phyloP scores from a whole-genome alignment of 2,888 invertebrate genomes.

The Mythimna ferrago region DNA sequence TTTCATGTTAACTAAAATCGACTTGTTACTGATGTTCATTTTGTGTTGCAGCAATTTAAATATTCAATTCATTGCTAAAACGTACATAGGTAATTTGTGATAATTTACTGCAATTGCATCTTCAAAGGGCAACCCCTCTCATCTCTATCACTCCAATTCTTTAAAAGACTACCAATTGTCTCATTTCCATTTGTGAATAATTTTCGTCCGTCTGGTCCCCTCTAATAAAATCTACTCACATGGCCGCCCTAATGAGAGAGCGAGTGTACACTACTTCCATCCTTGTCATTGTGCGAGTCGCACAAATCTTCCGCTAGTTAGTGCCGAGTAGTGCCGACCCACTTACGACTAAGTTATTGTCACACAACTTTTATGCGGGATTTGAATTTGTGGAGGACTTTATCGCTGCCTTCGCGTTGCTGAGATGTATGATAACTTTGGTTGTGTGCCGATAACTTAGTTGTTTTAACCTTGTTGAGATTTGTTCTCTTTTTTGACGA shows the following conservation, averaged over 20 bases:
- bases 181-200: constrained; percentile 64
- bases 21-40: background rate
- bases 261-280: constrained; percentile 20
- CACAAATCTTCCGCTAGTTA: constrained; percentile 73
- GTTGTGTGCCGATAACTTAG: constrained; percentile 4
- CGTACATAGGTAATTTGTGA: background rate
- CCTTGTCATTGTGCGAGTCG: constrained; percentile 26
- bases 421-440: constrained; percentile 8
- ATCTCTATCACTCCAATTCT: constrained; percentile 47
- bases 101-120: constrained; percentile 26
- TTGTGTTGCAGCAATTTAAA: background rate
- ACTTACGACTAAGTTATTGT: constrained; percentile 70
- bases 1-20: background rate
- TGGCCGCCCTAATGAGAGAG: constrained; percentile 55
- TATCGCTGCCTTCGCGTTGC: constrained; percentile 41
- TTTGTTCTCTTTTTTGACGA: background rate
- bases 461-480: background rate
- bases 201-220: constrained; percentile 56
- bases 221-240: constrained; percentile 60
- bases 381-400: constrained; percentile 52
- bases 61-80: background rate
- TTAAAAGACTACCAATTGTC: constrained; percentile 58
- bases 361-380: constrained; percentile 68
- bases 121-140: constrained; percentile 43
- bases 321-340: constrained; percentile 62